Conservation (phyloP, 1,140 invertebrate genomes). For the Ctenoplectra terminalis region DNA sequence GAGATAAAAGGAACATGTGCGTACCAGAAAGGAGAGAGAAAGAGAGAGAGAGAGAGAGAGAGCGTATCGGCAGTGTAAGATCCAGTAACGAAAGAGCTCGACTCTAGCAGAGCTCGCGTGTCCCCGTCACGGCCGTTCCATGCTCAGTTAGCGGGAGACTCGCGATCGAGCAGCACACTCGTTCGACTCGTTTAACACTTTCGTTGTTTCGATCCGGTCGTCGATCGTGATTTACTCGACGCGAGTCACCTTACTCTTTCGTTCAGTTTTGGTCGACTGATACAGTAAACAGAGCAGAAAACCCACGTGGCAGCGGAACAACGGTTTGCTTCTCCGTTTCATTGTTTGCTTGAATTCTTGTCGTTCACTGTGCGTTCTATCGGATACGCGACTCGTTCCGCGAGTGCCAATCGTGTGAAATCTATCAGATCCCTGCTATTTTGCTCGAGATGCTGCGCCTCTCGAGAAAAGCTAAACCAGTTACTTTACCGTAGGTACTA, state of each 20-base stretch:
- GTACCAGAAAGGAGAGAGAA: conserved; percentile 13
- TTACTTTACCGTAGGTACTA: background rate
- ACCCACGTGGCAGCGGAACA: conserved; percentile 29
- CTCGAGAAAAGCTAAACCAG: background rate
- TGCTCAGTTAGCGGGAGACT: conserved; percentile 80
- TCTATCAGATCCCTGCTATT: too few species aligned
- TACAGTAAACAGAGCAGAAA: conserved; percentile 1
- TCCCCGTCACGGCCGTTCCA: conserved; percentile 60
- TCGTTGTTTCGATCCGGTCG: background rate
- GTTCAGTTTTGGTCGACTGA: background rate
- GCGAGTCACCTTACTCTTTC: background rate
- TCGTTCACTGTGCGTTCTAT: background rate
- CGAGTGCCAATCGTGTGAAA: background rate
- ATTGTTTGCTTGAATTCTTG: background rate
- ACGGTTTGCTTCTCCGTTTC: background rate
- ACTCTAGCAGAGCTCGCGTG: conserved; percentile 60
- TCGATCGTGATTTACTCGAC: background rate
- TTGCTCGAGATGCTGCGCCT: background rate
- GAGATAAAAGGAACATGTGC: conserved; percentile 40
- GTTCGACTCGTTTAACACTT: conserved; percentile 30
- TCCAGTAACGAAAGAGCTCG: conserved; percentile 67
- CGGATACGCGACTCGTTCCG: background rate
- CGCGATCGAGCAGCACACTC: conserved; percentile 76
- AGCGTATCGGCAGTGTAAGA: conserved; percentile 61
- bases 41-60: conserved; percentile 15